A percentile compares a stretch with the other conserved stretches of the same genome.
These are phyloP conservation scores for Sarcophaga variegata DNA, from an alignment of 2,888 invertebrate genomes.

Conservation along the genomic window DNA sequence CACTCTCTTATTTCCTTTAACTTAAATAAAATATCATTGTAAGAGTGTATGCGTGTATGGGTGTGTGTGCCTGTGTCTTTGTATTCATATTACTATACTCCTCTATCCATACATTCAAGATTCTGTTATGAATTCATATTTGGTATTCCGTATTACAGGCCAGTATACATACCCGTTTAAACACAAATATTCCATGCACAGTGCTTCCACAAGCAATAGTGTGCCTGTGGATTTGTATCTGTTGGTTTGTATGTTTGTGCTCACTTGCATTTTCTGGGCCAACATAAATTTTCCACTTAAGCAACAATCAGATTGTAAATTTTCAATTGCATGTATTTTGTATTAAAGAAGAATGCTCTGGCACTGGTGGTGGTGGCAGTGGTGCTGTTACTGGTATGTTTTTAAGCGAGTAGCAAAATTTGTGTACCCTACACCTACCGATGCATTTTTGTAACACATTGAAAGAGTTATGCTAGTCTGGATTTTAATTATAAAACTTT, in stretches of 20 bases:
- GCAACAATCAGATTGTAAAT: slow-evolving; percentile 72
- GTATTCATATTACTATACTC: background rate
- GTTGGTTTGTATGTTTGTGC: background rate
- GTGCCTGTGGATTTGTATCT: background rate
- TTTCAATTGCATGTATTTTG: slow-evolving; percentile 56
- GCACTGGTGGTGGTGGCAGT: background rate
- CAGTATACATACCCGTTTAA: background rate
- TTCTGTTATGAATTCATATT: background rate
- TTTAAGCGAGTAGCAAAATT: slow-evolving; percentile 8
- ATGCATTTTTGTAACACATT: no score
- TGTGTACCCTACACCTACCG: no score
- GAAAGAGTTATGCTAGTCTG: no score
- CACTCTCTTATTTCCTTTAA: slow-evolving; percentile 11
- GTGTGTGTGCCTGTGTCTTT: background rate
- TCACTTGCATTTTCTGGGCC: slow-evolving; percentile 50
- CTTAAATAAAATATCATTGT: background rate
- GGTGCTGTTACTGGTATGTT: slow-evolving; percentile 22
- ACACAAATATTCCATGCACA: background rate
- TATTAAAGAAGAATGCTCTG: slow-evolving; percentile 1
- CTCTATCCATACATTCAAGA: background rate
- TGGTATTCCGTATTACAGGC: background rate
- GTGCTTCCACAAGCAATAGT: background rate
- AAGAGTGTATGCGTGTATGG: background rate
- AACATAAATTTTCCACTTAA: slow-evolving; percentile 74
- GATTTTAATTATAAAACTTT: no score